phyloP scores from a whole-genome alignment of 2,888 invertebrate species.

The Luperina testacea region DNA sequence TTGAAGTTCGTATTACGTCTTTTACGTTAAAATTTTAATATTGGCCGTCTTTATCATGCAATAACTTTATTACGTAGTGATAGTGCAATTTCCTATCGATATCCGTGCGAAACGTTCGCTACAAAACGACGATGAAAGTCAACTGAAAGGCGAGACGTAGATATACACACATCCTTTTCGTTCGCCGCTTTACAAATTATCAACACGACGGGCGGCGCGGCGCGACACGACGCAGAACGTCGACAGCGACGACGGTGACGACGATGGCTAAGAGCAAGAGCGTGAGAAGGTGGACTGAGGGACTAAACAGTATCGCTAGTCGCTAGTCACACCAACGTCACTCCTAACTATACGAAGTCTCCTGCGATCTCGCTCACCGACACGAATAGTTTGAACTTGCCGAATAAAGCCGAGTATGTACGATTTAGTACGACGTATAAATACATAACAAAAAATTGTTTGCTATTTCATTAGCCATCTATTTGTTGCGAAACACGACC shows the following conservation, averaged over 20 bases:
- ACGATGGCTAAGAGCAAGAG: constrained; percentile 71
- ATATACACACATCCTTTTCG: constrained; percentile 90
- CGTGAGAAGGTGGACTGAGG: constrained; percentile 76
- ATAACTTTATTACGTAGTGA: constrained; percentile 88
- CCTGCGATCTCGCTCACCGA: constrained; percentile 83
- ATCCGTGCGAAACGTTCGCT: constrained; percentile 89
- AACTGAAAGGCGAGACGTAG: constrained; percentile 90
- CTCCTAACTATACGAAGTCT: constrained; percentile 75
- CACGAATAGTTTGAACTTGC: constrained; percentile 77
- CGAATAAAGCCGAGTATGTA: constrained; percentile 80
- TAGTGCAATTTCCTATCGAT: constrained; percentile 88
- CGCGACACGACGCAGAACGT: constrained; percentile 71
- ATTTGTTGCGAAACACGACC: constrained; percentile 75
- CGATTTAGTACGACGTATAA: constrained; percentile 79
- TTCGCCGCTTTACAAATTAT: constrained; percentile 87
- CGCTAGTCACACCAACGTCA: constrained; percentile 82
- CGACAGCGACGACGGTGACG: constrained; percentile 71
- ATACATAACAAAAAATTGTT: constrained; percentile 74
- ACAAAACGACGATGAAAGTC: constrained; percentile 90
- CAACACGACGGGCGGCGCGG: constrained; percentile 79
- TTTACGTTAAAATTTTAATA: constrained; percentile 66
- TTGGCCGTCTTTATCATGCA: constrained; percentile 76
- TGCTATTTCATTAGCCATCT: constrained; percentile 77
- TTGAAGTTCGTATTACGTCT: constrained; percentile 66
- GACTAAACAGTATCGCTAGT: constrained; percentile 81